Conservation (phyloP, 2,888 invertebrate species). For the Galeruca laticollis region DNA sequence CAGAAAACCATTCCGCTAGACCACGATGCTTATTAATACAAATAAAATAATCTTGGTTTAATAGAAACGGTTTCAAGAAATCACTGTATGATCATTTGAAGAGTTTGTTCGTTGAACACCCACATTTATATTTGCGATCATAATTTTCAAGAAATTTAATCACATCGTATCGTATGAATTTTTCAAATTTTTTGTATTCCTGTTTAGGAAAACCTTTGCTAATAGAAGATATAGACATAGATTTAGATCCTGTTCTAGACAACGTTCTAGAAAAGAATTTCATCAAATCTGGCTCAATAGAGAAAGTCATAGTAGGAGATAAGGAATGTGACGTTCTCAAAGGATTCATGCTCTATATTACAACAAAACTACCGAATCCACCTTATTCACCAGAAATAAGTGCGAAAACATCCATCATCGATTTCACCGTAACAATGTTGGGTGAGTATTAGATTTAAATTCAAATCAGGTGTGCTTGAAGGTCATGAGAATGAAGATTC, state of each 20-base stretch:
- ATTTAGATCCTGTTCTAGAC: slow-evolving; percentile 95
- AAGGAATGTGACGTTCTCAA: slow-evolving; percentile 98
- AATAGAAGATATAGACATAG: slow-evolving; percentile 95
- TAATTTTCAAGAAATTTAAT: too few species aligned
- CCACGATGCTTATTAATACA: too few species aligned
- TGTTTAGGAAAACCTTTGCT: slow-evolving; percentile 82
- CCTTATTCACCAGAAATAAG: slow-evolving; percentile 97
- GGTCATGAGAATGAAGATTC: too few species aligned
- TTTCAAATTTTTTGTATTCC: background rate
- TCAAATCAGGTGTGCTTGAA: too few species aligned
- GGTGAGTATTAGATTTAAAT: slow-evolving; percentile 49
- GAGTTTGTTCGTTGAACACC: too few species aligned
- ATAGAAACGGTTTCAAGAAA: too few species aligned
- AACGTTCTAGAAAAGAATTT: slow-evolving; percentile 98
- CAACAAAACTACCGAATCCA: slow-evolving; percentile 96
- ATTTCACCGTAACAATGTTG: slow-evolving; percentile 97
- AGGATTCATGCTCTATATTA: slow-evolving; percentile 94
- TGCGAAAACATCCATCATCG: slow-evolving; percentile 96
- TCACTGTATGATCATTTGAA: too few species aligned
- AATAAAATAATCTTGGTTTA: too few species aligned
- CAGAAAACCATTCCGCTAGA: too few species aligned
- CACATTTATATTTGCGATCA: too few species aligned
- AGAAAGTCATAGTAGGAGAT: slow-evolving; percentile 94
- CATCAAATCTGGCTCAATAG: slow-evolving; percentile 95
- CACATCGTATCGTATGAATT: too few species aligned